Base-by-base conservation (phyloP, 2,113 vertebrate genomes). In the Entelurus aequoreus region DNA sequence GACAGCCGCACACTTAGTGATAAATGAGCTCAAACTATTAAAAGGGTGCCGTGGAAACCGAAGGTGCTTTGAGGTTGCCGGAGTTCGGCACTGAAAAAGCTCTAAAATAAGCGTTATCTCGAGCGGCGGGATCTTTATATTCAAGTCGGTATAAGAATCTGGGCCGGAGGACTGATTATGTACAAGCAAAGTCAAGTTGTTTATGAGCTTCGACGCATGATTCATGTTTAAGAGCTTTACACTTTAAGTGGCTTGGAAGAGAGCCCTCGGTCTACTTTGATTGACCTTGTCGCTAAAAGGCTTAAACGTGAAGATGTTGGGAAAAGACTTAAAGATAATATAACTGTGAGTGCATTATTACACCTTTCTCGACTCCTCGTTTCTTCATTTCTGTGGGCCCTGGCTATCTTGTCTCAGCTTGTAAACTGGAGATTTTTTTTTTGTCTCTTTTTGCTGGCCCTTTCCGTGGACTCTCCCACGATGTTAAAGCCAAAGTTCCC, bases 401-500 rank as follows among this genome's bases (percentile, higher is more conserved):
- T 0, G 36, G 11, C 56, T 60, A n/a, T 70, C 55, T 47, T n/a
- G 14, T 54, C 57, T 62, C 42, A 4, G 46, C 60, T 56, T 69
- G 62, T 50, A 66, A 28, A 66, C 61, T 48, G 6, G 53, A 44
- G 44, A 16, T 54, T 64, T 69, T 21, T n/a, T n/a, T 19, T 19
- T 19, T 19, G 9, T 49, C 44, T 38, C 54, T 21, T 63, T 46
- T 48, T 37, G 13, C 37, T 40, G 62, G 46, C 19, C 51, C 21
- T 40, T 42, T 37, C 8, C 13, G 13, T 35, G 44, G 72, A 40
- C 37, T 72, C 73, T 79, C 75, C 80, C 80, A 79, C 74, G 58
- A 69, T 76, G 77, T 62, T 77, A 35, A 70, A 71, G 77, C 75
- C 80, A 74, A 66, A 74, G 80, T 85, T 87, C 87, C 87, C 85